phyloP scores from a whole-genome alignment of 2,888 invertebrate species.

The Sesia bembeciformis region DNA sequence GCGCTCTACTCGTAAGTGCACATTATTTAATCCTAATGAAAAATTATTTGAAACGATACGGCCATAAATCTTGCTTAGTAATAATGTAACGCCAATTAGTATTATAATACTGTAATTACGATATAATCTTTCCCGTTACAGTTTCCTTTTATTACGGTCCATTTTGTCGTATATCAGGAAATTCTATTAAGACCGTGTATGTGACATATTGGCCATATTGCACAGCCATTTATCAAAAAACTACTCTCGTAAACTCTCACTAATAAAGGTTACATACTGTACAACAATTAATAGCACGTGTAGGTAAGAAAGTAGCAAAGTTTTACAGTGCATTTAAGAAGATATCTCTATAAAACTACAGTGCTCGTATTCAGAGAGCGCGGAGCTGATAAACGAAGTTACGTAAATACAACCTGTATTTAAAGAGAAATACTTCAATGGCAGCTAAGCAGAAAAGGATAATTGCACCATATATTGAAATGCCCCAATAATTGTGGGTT shows the following conservation, averaged over 20 bases:
- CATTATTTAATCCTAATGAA: too few relatives aligned
- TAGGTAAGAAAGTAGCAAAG: slow-evolving; percentile 13
- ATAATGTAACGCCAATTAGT: slow-evolving; percentile 4
- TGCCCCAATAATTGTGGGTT: too few relatives aligned
- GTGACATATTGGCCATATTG: slow-evolving; percentile 50
- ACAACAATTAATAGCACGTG: slow-evolving; percentile 18
- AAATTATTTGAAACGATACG: not conserved
- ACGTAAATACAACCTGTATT: not conserved
- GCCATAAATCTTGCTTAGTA: slow-evolving; percentile 1
- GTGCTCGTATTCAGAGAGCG: not conserved
- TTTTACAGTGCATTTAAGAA: slow-evolving; percentile 12
- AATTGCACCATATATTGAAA: too few relatives aligned
- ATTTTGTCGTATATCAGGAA: slow-evolving; percentile 16
- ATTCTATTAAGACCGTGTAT: slow-evolving; percentile 38
- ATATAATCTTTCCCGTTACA: not conserved
- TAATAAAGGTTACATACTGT: slow-evolving; percentile 38
- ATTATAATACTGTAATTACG: slow-evolving; percentile 6
- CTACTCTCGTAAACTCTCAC: slow-evolving; percentile 36
- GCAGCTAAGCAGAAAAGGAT: too few relatives aligned
- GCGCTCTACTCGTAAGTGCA: too few relatives aligned
- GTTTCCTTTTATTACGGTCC: slow-evolving; percentile 15
- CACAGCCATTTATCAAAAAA: slow-evolving; percentile 48
- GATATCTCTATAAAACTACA: not conserved
- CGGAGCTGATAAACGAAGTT: not conserved
- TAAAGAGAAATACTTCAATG: not conserved